These are phyloP conservation scores for Anguilla anguilla DNA, from an alignment of 2,797 vertebrate genomes.

Conservation along the genomic window DNA sequence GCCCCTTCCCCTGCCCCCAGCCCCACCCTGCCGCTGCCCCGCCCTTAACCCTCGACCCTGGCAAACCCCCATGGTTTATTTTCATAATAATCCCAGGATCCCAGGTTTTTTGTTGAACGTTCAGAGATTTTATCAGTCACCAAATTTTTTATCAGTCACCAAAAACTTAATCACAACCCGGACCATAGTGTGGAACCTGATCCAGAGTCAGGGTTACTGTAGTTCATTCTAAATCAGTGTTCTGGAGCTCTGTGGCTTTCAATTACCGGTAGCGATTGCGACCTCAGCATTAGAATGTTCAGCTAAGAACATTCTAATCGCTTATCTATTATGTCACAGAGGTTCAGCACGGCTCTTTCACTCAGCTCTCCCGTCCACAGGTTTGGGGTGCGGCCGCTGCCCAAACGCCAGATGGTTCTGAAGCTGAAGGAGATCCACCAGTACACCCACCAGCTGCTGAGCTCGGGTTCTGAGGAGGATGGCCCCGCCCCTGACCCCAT, in stretches of 20 bases:
- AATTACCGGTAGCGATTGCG: no score
- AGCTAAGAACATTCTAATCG: no score
- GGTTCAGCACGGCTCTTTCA: not conserved
- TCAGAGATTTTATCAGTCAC: not conserved
- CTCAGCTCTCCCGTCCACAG: slow-evolving; percentile 62
- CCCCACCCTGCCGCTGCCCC: not conserved
- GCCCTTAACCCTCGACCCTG: not conserved
- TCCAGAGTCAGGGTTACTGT: not conserved
- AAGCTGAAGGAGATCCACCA: slow-evolving; percentile 97
- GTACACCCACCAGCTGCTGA: slow-evolving; percentile 87
- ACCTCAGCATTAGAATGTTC: no score
- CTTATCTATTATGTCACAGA: not conserved
- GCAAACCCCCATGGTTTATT: not conserved
- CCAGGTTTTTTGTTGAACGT: not conserved
- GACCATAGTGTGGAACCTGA: not conserved
- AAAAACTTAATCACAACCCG: not conserved
- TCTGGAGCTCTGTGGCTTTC: no score
- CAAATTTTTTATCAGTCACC: not conserved
- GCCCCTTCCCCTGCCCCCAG: not conserved
- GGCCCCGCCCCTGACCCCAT: slow-evolving; percentile 31
- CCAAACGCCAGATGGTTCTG: slow-evolving; percentile 92
- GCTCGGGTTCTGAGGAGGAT: slow-evolving; percentile 79
- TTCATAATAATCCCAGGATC: not conserved
- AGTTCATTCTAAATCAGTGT: no score
- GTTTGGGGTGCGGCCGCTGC: slow-evolving; percentile 90